These are phyloP conservation scores for Centruroides sculpturatus DNA, from an alignment of 1,140 invertebrate species.

Conservation along the genomic window DNA sequence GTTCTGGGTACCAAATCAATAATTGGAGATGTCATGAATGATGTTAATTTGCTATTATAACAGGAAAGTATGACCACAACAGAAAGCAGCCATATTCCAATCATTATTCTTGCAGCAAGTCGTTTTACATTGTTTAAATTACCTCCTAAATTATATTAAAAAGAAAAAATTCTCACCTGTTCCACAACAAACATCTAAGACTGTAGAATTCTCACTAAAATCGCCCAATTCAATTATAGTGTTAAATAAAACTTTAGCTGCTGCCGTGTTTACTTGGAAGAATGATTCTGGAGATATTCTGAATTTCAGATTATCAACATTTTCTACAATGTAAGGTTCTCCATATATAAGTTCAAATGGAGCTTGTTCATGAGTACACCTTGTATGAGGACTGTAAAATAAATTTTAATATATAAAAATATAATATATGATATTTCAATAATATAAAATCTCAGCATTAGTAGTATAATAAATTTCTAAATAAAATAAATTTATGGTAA, in stretches of 20 bases:
- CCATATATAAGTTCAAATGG: slow-evolving; percentile 47
- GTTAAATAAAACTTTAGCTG: slow-evolving; percentile 71
- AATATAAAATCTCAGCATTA: slow-evolving; percentile 17
- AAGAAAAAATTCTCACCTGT: slow-evolving; percentile 58
- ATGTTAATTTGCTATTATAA: too few species aligned
- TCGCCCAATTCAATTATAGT: slow-evolving; percentile 51
- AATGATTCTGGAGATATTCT: slow-evolving; percentile 85
- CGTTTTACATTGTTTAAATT: too few species aligned
- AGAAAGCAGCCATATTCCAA: too few species aligned
- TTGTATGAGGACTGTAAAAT: slow-evolving; percentile 1
- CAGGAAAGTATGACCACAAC: too few species aligned
- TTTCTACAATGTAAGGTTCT: slow-evolving; percentile 62
- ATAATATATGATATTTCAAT: neutral
- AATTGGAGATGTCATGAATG: too few species aligned
- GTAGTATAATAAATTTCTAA: too few species aligned
- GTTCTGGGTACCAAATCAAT: too few species aligned
- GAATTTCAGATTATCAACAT: slow-evolving; percentile 63
- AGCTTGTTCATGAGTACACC: slow-evolving; percentile 8
- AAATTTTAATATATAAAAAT: neutral
- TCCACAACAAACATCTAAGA: slow-evolving; percentile 92
- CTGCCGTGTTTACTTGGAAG: slow-evolving; percentile 74
- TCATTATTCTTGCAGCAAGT: too few species aligned
- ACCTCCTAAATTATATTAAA: neutral
- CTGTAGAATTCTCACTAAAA: slow-evolving; percentile 44
- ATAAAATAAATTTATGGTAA: too few species aligned